Evolutionary conservation across 2,113 vertebrate genomes (phyloP).

Genomic region (rabbit (Oryctolagus cuniculus)): DNA sequence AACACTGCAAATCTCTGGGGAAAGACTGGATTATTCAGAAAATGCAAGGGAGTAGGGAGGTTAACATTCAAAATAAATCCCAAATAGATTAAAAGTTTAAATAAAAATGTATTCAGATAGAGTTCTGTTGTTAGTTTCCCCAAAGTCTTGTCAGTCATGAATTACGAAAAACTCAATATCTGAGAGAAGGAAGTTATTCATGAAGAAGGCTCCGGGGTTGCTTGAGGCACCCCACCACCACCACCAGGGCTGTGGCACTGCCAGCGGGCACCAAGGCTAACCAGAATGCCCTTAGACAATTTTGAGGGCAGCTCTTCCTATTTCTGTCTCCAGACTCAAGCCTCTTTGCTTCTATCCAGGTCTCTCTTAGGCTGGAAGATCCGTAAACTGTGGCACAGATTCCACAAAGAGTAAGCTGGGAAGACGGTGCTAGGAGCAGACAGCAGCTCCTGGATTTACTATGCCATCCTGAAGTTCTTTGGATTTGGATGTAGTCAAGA

Average conservation of each 20-base stretch:
- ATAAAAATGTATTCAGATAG: background rate
- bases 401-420: background rate
- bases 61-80: constrained; percentile 32
- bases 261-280: background rate
- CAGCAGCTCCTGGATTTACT: background rate
- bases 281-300: background rate
- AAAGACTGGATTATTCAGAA: constrained; percentile 15
- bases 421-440: background rate
- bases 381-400: background rate
- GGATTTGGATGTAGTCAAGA: background rate
- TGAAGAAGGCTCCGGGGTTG: background rate
- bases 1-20: background rate
- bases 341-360: background rate
- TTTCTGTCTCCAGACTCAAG: constrained; percentile 37
- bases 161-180: constrained; percentile 6
- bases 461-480: background rate
- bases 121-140: constrained; percentile 14
- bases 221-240: background rate
- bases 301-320: background rate
- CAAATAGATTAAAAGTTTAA: constrained; percentile 50
- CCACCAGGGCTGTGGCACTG: background rate
- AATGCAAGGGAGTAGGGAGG: constrained; percentile 26
- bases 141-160: background rate
- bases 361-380: background rate
- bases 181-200: background rate